These are phyloP conservation scores for Daphoenositta chrysoptera DNA, from an alignment of 2,113 vertebrate genomes.

Conservation along the genomic window DNA sequence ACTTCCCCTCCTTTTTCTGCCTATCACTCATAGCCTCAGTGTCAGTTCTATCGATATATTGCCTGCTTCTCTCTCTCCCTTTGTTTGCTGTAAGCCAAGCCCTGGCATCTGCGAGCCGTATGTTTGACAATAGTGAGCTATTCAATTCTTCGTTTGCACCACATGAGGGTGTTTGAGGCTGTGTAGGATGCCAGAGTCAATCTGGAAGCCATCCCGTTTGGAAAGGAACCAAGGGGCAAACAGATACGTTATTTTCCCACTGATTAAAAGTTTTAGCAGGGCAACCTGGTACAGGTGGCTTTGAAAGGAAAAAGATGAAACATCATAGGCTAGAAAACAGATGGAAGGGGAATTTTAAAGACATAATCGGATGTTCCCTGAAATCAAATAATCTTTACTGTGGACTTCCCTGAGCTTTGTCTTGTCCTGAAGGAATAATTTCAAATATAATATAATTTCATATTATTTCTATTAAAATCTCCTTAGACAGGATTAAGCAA, in stretches of 20 bases:
- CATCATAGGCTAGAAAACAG: not conserved
- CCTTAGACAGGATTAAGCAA: not conserved
- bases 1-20: not conserved
- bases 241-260: not conserved
- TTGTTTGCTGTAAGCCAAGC: not conserved
- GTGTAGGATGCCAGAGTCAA: not conserved
- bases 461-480: not conserved
- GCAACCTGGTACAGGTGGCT: not conserved
- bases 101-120: not conserved
- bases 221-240: not conserved
- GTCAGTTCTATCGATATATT: not conserved
- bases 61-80: not conserved
- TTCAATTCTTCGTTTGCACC: not conserved
- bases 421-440: not conserved
- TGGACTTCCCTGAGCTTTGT: not conserved
- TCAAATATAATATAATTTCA: not conserved
- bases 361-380: not conserved
- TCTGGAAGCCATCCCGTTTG: not conserved
- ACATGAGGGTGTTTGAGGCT: constrained; percentile 31
- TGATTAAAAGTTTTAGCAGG: not conserved
- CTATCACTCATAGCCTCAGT: not conserved
- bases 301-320: not conserved
- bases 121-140: not conserved
- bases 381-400: not conserved
- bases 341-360: not conserved